phyloP scores from a whole-genome alignment of 2,113 vertebrate genomes.

The Tragelaphus imberbis region DNA sequence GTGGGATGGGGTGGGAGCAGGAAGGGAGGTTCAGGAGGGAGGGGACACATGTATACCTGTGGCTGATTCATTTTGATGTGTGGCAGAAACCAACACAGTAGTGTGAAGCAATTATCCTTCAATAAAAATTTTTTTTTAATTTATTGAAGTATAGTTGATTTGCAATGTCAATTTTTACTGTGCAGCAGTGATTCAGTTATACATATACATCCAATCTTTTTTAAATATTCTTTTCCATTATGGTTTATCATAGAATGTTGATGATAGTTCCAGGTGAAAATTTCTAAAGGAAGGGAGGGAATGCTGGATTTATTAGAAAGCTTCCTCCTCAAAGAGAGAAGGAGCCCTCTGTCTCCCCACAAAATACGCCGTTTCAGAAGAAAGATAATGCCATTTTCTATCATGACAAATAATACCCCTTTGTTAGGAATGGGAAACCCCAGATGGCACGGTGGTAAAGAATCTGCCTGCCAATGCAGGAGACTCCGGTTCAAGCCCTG shows the following conservation, averaged over 20 bases:
- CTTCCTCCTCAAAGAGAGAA: background rate
- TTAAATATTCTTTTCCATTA: background rate
- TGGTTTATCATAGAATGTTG: background rate
- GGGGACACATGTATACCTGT: too few relatives aligned
- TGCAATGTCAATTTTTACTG: background rate
- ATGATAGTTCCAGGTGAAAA: background rate
- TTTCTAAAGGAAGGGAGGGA: background rate
- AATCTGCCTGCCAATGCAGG: background rate
- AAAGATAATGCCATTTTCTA: background rate
- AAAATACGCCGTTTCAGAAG: background rate
- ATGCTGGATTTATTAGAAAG: background rate
- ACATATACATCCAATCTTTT: background rate
- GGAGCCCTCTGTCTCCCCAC: background rate
- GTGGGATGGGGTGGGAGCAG: too few relatives aligned
- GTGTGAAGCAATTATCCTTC: too few relatives aligned
- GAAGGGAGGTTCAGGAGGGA: too few relatives aligned
- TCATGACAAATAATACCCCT: background rate
- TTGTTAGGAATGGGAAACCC: background rate
- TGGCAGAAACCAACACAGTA: too few relatives aligned
- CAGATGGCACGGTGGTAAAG: background rate
- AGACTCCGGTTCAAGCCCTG: background rate
- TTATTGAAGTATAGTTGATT: background rate
- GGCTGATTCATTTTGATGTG: too few relatives aligned
- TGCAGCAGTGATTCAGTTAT: background rate
- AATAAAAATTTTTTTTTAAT: background rate